Percentiles rank a stretch among this genome's conserved stretches.
Conservation (phyloP, 2,797 vertebrate species). For the Cryptoblepharus egeriae region DNA sequence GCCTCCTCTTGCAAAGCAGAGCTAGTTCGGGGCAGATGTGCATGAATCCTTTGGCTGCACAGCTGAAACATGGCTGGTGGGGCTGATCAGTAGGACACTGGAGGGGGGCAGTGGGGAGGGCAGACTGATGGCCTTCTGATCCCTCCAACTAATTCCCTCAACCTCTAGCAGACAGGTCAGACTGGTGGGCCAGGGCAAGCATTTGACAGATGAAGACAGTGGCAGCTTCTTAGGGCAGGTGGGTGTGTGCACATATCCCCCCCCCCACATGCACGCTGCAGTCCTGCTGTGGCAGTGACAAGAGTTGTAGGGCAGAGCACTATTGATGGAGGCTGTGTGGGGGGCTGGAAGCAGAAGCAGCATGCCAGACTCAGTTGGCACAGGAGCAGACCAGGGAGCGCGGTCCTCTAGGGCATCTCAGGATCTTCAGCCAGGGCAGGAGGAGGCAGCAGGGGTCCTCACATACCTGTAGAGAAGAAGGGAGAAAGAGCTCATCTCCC, state of each 20-base stretch:
- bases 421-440: neutral
- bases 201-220: accelerated
- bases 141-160: too few species aligned
- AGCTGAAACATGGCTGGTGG: neutral
- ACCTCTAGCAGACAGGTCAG: neutral
- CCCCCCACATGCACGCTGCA: too few species aligned
- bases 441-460: neutral
- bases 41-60: neutral
- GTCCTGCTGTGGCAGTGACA: too few species aligned
- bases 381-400: accelerated
- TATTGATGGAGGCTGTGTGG: neutral
- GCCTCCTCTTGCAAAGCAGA: neutral
- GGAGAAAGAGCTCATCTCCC: neutral
- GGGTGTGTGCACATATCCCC: neutral
- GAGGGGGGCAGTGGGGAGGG: neutral
- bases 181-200: neutral
- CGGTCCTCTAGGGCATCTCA: neutral
- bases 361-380: neutral
- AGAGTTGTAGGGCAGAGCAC: neutral
- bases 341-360: neutral
- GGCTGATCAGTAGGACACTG: neutral
- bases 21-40: neutral
- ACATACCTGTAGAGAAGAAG: constrained; percentile 11
- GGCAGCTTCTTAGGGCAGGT: neutral
- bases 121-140: neutral